These are phyloP conservation scores for Machimus rusticus DNA, from an alignment of 2,888 invertebrate species.

Conservation along the genomic window DNA sequence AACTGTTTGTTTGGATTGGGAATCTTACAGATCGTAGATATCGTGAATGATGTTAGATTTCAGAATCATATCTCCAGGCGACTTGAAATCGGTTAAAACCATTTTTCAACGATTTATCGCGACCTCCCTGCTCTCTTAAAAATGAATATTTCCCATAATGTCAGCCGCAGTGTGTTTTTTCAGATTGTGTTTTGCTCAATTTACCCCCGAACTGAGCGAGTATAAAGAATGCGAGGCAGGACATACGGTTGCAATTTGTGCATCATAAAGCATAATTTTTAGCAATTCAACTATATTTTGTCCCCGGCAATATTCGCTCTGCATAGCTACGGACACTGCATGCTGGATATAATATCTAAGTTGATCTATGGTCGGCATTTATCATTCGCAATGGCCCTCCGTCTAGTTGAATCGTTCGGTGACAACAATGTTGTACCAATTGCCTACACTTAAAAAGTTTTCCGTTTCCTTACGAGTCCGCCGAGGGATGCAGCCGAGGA, in stretches of 20 bases:
- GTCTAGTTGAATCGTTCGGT: conserved; percentile 32
- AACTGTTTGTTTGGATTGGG: neutral
- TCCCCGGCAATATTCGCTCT: neutral
- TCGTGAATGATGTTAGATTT: neutral
- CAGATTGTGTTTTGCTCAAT: conserved; percentile 23
- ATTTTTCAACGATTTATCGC: neutral
- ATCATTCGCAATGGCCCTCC: conserved; percentile 25
- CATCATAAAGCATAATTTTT: conserved; percentile 38
- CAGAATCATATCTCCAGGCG: neutral
- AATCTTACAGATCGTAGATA: neutral
- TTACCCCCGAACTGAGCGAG: neutral
- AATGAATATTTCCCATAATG: neutral
- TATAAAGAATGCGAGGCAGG: neutral
- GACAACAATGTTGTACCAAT: conserved; percentile 42
- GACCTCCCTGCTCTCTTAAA: neutral
- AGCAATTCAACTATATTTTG: conserved; percentile 21
- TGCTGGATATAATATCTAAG: conserved; percentile 28
- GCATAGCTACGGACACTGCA: neutral
- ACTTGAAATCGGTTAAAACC: neutral
- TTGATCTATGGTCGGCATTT: conserved; percentile 35
- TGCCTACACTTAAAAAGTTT: conserved; percentile 42
- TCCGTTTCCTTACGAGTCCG: neutral
- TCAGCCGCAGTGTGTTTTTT: neutral
- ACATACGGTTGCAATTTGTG: conserved; percentile 18
- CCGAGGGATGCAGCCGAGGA: neutral